Conservation (phyloP, 2,888 invertebrate genomes). For the Heliconius sara region DNA sequence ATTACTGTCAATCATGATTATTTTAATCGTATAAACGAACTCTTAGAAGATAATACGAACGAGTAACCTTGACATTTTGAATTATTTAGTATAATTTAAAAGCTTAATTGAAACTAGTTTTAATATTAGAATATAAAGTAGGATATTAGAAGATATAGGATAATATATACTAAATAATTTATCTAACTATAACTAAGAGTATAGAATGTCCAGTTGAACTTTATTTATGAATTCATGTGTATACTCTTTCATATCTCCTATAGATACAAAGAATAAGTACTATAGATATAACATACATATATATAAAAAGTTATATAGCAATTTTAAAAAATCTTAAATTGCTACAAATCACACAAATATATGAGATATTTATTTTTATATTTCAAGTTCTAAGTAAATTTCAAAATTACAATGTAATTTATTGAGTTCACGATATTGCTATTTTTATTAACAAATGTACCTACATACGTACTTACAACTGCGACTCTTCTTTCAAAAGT, state of each 20-base stretch:
- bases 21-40: constrained; percentile 35
- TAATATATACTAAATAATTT: not conserved
- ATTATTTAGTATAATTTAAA: constrained; percentile 45
- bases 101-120: constrained; percentile 47
- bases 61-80: constrained; percentile 46
- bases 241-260: too few species aligned
- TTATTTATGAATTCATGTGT: too few species aligned
- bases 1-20: constrained; percentile 50
- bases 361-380: constrained; percentile 46
- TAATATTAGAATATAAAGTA: constrained; percentile 27
- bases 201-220: too few species aligned
- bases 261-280: too few species aligned
- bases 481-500: not conserved
- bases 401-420: not conserved
- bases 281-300: too few species aligned
- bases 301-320: too few species aligned
- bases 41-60: constrained; percentile 35
- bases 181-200: not conserved
- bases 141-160: not conserved
- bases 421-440: not conserved
- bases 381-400: constrained; percentile 30
- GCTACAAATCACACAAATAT: constrained; percentile 34
- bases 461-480: too few species aligned
- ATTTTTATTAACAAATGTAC: not conserved
- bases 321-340: constrained; percentile 25